Evolutionary conservation across 2,888 invertebrate species (phyloP), one percentile per base, ranked within the genome.

Genomic region (Orchesella flavescens): DNA sequence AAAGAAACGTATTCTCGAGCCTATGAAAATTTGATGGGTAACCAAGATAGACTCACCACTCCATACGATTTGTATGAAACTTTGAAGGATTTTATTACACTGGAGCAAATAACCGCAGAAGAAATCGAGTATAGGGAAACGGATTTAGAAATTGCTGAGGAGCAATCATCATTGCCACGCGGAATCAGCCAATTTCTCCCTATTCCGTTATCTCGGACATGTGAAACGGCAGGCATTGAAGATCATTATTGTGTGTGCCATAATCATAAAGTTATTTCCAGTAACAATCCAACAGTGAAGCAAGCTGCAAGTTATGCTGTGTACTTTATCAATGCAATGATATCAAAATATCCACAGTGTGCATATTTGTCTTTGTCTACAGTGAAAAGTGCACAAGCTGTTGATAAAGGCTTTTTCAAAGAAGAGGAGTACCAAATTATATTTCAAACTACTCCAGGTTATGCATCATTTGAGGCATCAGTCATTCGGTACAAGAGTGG

Each of bases 391-490:
- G 80, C 66, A 21, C 15, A 65, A 19, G 23, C 7, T 5, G 61
- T 74, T 17, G 34, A 24, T 7, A 15, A 12, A 9, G 63, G 13
- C 7, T 10, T 19, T 12, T 34, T 34, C 17, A 44, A 12, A 43
- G 49, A 15, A 34, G 17, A 59, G 19, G 61, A 5, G 34, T 72
- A 43, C 19, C 80, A 85, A 46, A n/a, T 84, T 0, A 71, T 24
- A 1, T 12, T 84, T 10, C 43, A 61, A n/a, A 78, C 84, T 1
- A 24, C 9, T 55, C 96, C 96, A 0, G 94, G 95, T 1, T 91
- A 91, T 61, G 95, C 93, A 0, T 90, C 94, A 65, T 96, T 97
- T 89, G 96, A 97, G 90, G 94, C 94, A 13, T 15, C 44, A 1
- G 49, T 63, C 2, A 24, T 24, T 57, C 65, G 76, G 43, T 74